Evolutionary conservation across 92 coral and sea anemone species (phyloP), one percentile per base, ranked within the genome.

Genomic region (Palythoa grandiflora): DNA sequence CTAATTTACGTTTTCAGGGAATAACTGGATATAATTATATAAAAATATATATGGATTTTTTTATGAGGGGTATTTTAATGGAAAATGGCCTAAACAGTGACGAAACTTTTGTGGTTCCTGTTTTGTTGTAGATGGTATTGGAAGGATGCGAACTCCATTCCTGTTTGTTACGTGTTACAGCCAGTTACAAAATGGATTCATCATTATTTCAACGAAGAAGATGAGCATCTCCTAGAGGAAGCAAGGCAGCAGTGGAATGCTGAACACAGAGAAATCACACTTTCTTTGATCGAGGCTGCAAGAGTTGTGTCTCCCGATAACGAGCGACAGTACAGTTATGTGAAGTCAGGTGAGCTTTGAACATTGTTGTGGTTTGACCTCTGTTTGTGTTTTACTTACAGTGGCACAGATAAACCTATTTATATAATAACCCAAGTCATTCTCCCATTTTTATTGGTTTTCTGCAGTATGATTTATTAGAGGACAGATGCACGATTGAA

Each of bases 121-220:
- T 75, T 36, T 40, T 68, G 5, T 17, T 38, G 13, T 16, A 93
- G 98, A 77, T 95, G 96, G 98, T 95, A 91, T 89, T 88, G 87
- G 90, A 78, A 65, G 65, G 98, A 95, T 54, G 88, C 84, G 51
- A 95, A 95, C 76, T 83, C 92, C 72, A 93, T 95, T 36, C 98
- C 98, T 19, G 73, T 86, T 6, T 85, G 91, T 1, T 95, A 89
- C 75, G 90, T 95, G 8, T 94, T 95, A 19, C 98, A 93, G 72
- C 98, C 98, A 3, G 94, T 95, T 16, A 87, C 94, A 68, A 91
- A 91, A 4, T 91, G 96, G 93, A 91, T 89, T 57, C 94, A 91
- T 17, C 77, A 93, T 54, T 93, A 73, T 47, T 88, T 93, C 35
- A 76, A 92, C 68, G 90, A 91, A 19, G 37, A 44, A 0, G 70